phyloP scores from a whole-genome alignment of 2,113 vertebrate species.

The Triplophysa dalaica region DNA sequence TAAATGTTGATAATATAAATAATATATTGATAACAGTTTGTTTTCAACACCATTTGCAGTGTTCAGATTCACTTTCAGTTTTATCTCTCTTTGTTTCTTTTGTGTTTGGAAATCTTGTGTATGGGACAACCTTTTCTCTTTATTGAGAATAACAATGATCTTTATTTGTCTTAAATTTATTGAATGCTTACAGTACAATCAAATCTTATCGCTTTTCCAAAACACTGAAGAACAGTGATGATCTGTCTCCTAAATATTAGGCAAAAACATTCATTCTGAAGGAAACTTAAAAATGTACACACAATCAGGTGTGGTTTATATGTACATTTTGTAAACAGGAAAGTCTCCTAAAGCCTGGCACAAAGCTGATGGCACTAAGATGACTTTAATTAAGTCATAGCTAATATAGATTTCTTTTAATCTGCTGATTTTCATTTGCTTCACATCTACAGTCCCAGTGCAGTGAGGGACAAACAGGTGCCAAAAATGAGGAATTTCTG shows the following conservation, averaged over 20 bases:
- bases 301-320: no score
- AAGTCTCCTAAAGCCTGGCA: no score
- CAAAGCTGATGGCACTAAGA: no score
- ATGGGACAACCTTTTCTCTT: constrained; percentile 13
- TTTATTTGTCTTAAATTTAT: constrained; percentile 8
- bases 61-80: not conserved
- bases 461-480: no score
- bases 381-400: no score
- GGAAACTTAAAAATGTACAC: no score
- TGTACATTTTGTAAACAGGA: no score
- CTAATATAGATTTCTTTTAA: not conserved
- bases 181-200: not conserved
- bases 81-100: not conserved
- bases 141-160: constrained; percentile 16
- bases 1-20: no score
- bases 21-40: no score
- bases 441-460: not conserved
- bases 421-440: not conserved
- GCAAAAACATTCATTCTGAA: no score
- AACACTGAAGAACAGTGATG: not conserved
- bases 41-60: no score
- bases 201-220: not conserved
- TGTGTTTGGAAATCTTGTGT: not conserved
- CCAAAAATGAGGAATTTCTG: no score
- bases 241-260: not conserved